Base-by-base conservation (phyloP, 2,113 vertebrate species). In the Nycticryphes semicollaris region DNA sequence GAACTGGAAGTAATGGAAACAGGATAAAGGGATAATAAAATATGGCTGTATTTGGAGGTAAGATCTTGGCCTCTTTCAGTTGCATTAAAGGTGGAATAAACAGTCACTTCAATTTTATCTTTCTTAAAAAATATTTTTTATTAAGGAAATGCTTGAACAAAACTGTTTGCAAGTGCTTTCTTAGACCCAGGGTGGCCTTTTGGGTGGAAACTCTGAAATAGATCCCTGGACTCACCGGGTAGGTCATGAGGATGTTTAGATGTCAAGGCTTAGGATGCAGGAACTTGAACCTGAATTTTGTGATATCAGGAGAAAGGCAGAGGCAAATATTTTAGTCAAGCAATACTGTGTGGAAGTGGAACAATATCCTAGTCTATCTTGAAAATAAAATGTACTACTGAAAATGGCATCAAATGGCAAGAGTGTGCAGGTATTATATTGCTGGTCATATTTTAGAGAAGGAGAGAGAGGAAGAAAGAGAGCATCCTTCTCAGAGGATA, bases 401-500 rank as follows among this genome's bases (percentile, higher is more conserved):
- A 87, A 87, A 90, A 72, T 27, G n/a, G 50, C 56, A 87, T 81
- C 64, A 87, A 89, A 76, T 76, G 66, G 84, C 37, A 87, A 57
- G 66, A 72, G 12, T 73, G 41, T 56, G 22, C 73, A 89, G 68
- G 51, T 87, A 75, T 47, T 48, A 12, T 82, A 53, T 48, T 79
- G 53, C 74, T 96, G 84, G 81, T 31, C 53, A 10, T 72, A 77
- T 84, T 95, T 83, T 91, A 90, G 98, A 87, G 41, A 37, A 4
- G n/a, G 56, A 98, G 97, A 97, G 98, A 96, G 97, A 85, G 47
- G 96, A 97, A 98, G 97, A 97, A 62, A 98, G 98, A 97, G 98
- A 98, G 96, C 78, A 95, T 98, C 53, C 96, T 98, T 98, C 97
- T 98, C 97, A 98, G 98, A 97, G 96, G 97, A 97, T 98, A 98